Evolutionary conservation across 30 jellyfish, hydroid and myxozoan genomes (phyloP).

Genomic region (Hydractinia symbiolongicarpus): DNA sequence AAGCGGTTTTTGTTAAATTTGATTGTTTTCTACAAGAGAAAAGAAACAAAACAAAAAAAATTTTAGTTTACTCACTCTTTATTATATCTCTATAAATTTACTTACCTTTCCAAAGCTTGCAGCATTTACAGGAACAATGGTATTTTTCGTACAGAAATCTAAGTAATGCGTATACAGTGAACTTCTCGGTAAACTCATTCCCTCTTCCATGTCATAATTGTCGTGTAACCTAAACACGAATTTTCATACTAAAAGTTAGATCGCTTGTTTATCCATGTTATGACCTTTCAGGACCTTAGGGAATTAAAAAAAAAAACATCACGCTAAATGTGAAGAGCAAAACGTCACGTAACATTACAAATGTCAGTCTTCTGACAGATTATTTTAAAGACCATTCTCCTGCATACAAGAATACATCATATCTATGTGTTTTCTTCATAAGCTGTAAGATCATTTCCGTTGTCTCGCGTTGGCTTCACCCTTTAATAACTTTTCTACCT

Average conservation of each 20-base stretch:
- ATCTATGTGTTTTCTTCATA: too few species aligned
- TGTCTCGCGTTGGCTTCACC: too few species aligned
- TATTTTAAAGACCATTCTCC: too few species aligned
- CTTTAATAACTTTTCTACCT: too few species aligned
- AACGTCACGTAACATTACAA: too few species aligned
- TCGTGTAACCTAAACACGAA: slow-evolving; percentile 69
- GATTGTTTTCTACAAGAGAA: not conserved
- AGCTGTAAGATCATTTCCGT: too few species aligned
- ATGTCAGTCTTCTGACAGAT: too few species aligned
- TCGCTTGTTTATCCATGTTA: too few species aligned
- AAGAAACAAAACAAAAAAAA: not conserved
- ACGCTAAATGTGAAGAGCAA: too few species aligned
- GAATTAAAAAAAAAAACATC: too few species aligned
- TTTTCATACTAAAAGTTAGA: not conserved
- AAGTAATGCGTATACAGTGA: slow-evolving; percentile 82
- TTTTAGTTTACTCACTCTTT: not conserved
- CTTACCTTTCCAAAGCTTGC: slow-evolving; percentile 99
- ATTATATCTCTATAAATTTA: not conserved
- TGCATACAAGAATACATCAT: too few species aligned
- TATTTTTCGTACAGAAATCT: slow-evolving; percentile 76
- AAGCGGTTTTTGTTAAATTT: not conserved
- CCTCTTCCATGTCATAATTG: slow-evolving; percentile 78
- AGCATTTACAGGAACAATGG: slow-evolving; percentile 83
- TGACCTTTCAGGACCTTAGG: too few species aligned
- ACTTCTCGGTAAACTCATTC: slow-evolving; percentile 90